These are phyloP conservation scores for Atta cephalotes DNA, from an alignment of 1,140 invertebrate species.

Conservation along the genomic window DNA sequence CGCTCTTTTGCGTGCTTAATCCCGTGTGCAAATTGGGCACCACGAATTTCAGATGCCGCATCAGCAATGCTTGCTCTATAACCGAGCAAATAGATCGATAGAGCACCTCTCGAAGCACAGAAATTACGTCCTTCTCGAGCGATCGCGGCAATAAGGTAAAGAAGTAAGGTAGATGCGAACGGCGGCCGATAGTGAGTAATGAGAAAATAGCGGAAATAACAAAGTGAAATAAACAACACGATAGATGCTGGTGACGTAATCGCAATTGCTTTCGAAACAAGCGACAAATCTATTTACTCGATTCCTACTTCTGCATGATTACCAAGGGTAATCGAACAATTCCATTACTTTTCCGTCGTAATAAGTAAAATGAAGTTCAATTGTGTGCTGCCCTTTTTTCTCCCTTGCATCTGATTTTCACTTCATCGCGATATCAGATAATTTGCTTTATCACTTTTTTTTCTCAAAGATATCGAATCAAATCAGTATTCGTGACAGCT, in stretches of 20 bases:
- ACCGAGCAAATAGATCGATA: background rate
- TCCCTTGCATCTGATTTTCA: constrained; percentile 17
- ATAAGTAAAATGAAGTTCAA: constrained; percentile 35
- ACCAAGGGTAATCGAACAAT: background rate
- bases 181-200: constrained; percentile 44
- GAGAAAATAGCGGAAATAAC: constrained; percentile 20
- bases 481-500: constrained; percentile 25
- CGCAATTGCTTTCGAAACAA: constrained; percentile 20
- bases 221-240: constrained; percentile 46
- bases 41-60: constrained; percentile 20
- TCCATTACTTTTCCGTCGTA: background rate
- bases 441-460: background rate
- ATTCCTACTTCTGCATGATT: background rate
- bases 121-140: background rate
- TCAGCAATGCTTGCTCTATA: background rate
- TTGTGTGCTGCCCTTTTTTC: background rate
- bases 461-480: background rate
- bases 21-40: constrained; percentile 24
- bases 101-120: background rate
- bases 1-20: constrained; percentile 24
- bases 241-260: constrained; percentile 28
- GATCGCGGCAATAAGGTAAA: background rate
- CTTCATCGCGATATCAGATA: constrained; percentile 7
- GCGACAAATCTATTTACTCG: constrained; percentile 9
- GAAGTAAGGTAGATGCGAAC: background rate